Base-by-base conservation (phyloP, 2,797 vertebrate genomes). In the Simalia tracyae region DNA sequence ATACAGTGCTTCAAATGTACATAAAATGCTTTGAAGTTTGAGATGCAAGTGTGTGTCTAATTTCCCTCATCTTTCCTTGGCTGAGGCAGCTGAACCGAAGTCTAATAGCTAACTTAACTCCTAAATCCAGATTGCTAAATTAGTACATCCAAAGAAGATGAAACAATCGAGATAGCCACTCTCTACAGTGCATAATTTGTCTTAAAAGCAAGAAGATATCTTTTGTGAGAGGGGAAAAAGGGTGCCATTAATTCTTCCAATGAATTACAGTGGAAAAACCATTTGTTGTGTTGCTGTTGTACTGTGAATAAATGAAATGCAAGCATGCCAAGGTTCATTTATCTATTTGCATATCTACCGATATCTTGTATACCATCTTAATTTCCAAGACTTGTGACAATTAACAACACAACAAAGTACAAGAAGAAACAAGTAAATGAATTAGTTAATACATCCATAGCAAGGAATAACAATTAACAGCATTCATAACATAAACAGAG, bases 21-120 rank as follows among this genome's bases (percentile, higher is more conserved):
- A 42, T 89, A 93, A 81, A 14, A 10, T 15, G 81, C 95, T 97
- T 95, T 94, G 94, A 95, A 94, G 92, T 94, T 64, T 89, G 9
- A 91, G 89, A 56, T 89, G 60, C 57, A 86, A 92, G 89, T 0
- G 0, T 90, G 88, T 92, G 93, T 93, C 91, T 96, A 93, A 95
- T 95, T 95, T 94, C 93, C 92, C 90, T 26, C 76, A 90, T 85
- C 91, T 90, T 1, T 89, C 92, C 89, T 84, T 91, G 87, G 2
- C 61, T 64, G 87, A 92, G 60, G 85, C 89, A 66, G 10, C 31
- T 63, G 28, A 89, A 54, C 36, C 93, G 91, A 91, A 92, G 31
- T 50, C 86, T 6, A 46, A 91, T 89, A 90, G 86, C 19, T 22
- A 92, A 89, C 31, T 89, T 93, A 88, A 86, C 59, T 92, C 91